phyloP scores from a whole-genome alignment of 2,888 invertebrate genomes.

The Nebria salina region DNA sequence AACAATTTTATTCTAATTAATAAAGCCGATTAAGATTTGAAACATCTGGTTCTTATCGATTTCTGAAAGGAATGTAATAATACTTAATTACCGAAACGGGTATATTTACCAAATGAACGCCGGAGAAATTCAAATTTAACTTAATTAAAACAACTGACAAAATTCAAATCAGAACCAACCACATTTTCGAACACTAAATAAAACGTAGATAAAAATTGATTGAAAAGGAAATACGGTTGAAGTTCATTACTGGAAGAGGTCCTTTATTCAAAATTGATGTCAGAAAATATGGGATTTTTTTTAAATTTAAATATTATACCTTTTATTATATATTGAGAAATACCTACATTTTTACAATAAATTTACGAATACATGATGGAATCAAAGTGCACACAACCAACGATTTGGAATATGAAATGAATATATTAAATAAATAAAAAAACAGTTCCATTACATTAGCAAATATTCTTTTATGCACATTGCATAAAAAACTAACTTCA shows the following conservation, averaged over 20 bases:
- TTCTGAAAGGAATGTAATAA: constrained; percentile 31
- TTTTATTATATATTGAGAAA: neutral
- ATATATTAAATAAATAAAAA: no score
- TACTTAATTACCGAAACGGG: constrained; percentile 34
- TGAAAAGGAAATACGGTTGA: neutral
- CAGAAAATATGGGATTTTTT: neutral
- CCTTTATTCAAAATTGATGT: neutral
- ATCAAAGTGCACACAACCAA: no score
- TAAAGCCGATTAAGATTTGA: neutral
- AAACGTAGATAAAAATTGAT: neutral
- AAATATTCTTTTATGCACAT: no score
- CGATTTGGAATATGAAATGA: no score
- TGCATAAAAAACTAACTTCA: no score
- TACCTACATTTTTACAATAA: neutral
- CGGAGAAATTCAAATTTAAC: constrained; percentile 31
- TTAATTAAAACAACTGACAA: constrained; percentile 30
- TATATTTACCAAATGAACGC: constrained; percentile 32
- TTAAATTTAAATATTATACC: no score
- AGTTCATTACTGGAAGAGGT: neutral
- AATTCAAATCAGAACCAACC: constrained; percentile 30
- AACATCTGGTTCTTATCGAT: constrained; percentile 22
- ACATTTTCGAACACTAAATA: neutral
- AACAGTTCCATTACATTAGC: no score
- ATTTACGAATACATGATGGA: neutral
- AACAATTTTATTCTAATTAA: neutral